These are phyloP conservation scores for Hipparchia semele DNA, from an alignment of 2,888 invertebrate species.

Conservation along the genomic window DNA sequence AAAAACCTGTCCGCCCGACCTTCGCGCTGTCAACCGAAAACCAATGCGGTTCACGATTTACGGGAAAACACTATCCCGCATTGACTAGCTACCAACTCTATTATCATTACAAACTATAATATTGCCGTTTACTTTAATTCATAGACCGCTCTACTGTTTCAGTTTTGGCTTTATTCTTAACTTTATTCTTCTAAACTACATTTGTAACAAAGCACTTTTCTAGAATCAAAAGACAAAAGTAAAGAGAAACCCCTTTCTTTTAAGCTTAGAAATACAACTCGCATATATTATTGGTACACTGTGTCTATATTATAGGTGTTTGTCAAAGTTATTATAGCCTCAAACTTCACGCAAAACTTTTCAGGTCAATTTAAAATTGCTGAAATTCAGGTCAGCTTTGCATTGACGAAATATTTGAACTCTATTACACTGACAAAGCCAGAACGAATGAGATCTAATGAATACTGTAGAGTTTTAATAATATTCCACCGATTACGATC, in stretches of 20 bases:
- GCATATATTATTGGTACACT: neutral
- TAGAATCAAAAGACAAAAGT: neutral
- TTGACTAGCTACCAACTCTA: slow-evolving; percentile 20
- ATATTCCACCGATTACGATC: neutral
- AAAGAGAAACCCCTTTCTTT: too few relatives aligned
- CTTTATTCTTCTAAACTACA: neutral
- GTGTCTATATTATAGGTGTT: neutral
- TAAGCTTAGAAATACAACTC: neutral
- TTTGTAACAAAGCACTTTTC: neutral
- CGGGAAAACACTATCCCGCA: slow-evolving; percentile 41
- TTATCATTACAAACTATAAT: neutral
- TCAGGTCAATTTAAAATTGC: slow-evolving; percentile 6
- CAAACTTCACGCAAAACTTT: neutral
- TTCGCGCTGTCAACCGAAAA: slow-evolving; percentile 73
- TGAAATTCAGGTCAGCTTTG: slow-evolving; percentile 18
- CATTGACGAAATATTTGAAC: slow-evolving; percentile 33
- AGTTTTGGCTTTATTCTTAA: neutral
- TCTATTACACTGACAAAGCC: slow-evolving; percentile 7
- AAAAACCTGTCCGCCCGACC: slow-evolving; percentile 74
- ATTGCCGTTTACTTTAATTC: neutral
- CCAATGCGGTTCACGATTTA: slow-evolving; percentile 50
- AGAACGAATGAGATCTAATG: neutral
- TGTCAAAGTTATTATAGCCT: neutral
- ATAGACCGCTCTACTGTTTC: neutral
- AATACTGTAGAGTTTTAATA: neutral